phyloP scores from a whole-genome alignment of 1,140 invertebrate species.

The Anoplophora glabripennis region DNA sequence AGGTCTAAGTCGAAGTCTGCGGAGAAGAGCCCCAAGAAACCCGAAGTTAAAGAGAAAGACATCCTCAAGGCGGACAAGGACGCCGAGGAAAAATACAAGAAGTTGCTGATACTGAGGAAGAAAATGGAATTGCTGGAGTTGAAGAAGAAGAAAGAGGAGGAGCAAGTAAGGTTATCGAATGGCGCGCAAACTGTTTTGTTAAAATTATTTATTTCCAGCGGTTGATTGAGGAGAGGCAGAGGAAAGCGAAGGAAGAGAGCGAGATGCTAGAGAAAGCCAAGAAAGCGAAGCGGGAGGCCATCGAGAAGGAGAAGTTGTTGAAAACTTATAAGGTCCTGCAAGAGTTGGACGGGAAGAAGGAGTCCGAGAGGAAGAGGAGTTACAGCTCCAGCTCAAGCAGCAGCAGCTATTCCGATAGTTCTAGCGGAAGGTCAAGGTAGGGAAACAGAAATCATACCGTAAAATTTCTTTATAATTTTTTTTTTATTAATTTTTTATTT shows the following conservation, averaged over 20 bases:
- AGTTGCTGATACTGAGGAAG: conserved; percentile 52
- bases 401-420: conserved; percentile 12
- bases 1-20: conserved; percentile 26
- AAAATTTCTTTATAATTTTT: not conserved
- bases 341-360: conserved; percentile 41
- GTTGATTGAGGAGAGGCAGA: conserved; percentile 49
- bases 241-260: conserved; percentile 50
- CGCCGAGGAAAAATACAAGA: conserved; percentile 50
- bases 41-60: conserved; percentile 16
- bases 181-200: not conserved
- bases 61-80: conserved; percentile 42
- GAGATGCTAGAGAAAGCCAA: conserved; percentile 54
- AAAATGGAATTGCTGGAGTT: conserved; percentile 54
- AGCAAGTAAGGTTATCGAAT: conserved; percentile 29
- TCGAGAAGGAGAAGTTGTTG: conserved; percentile 47
- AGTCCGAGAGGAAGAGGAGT: conserved; percentile 23
- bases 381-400: conserved; percentile 12
- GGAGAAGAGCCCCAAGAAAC: conserved; percentile 18
- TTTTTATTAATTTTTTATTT: not conserved
- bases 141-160: conserved; percentile 46
- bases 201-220: conserved; percentile 35
- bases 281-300: conserved; percentile 43
- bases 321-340: conserved; percentile 46
- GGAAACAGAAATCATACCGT: conserved; percentile 2
- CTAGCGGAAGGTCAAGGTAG: conserved; percentile 6